A percentile compares a stretch with the other conserved stretches of the same genome.
Evolutionary conservation across 2,797 vertebrate genomes (phyloP).

Genomic region (Neoniphon sammara): DNA sequence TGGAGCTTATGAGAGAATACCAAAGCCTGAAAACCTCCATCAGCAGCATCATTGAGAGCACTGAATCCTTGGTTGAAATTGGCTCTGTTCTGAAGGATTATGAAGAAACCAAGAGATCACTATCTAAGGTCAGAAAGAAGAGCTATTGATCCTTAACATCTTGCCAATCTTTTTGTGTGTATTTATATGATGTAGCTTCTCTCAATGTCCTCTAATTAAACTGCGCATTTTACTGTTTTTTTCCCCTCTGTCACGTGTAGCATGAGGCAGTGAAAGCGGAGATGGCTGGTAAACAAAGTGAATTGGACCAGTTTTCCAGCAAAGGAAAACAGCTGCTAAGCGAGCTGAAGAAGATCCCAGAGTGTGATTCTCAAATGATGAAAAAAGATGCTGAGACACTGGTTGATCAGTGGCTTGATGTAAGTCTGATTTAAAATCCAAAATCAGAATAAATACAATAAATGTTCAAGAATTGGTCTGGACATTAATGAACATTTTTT

Average conservation of each 20-base stretch:
- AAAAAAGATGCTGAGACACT: slow-evolving; percentile 89
- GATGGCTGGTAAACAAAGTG: slow-evolving; percentile 86
- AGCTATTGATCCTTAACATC: neutral
- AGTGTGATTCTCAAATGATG: slow-evolving; percentile 83
- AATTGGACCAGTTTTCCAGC: slow-evolving; percentile 89
- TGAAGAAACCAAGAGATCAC: slow-evolving; percentile 88
- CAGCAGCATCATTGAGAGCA: slow-evolving; percentile 84
- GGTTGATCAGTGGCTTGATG: slow-evolving; percentile 97
- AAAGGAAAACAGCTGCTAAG: slow-evolving; percentile 91
- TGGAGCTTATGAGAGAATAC: slow-evolving; percentile 90
- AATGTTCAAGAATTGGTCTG: too few relatives aligned
- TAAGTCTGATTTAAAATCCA: slow-evolving; percentile 74
- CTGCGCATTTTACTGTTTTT: neutral
- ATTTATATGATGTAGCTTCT: neutral
- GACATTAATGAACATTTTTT: too few relatives aligned
- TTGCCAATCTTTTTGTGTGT: neutral
- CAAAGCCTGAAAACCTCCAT: slow-evolving; percentile 88
- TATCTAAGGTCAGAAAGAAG: slow-evolving; percentile 86
- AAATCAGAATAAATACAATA: too few relatives aligned
- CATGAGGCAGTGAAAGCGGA: slow-evolving; percentile 90
- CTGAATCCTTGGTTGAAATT: slow-evolving; percentile 83
- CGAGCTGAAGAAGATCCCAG: slow-evolving; percentile 91
- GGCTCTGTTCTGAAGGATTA: slow-evolving; percentile 88
- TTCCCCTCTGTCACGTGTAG: slow-evolving; percentile 71
- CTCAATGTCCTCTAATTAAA: too few relatives aligned